Base-by-base conservation (phyloP, 2,888 invertebrate species). In the Tenthredo amoena region DNA sequence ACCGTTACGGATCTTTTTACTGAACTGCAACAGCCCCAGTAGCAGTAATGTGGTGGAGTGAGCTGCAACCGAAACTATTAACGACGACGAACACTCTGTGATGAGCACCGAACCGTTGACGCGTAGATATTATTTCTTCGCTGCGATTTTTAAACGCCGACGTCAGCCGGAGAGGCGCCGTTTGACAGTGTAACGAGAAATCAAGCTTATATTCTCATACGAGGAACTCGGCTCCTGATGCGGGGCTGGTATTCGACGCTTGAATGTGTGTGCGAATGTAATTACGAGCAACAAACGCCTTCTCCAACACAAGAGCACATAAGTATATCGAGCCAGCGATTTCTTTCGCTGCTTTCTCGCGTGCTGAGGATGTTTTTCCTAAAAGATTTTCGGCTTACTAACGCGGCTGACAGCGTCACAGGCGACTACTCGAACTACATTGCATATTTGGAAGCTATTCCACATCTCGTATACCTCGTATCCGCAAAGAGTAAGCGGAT, bases 91-190 rank as follows among this genome's bases (percentile, higher is more conserved):
- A 81, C 12, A 37, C n/a, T 31, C 21, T 40, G 40, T 26, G 18
- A 15, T 55, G 55, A 43, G 3, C 6, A 47, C 34, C 62, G 62
- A 81, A 81, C 62, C 62, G 62, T 81, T 58, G 62, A 37, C 37
- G 81, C 21, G 47, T 77, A 26, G 26, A 26, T 26, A 50, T 55
- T 50, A 40, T 81, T 81, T 58, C 58, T 12, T n/a, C 6, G 40
- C 81, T 81, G 40, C 37, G 40, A 62, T 81, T 81, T 62, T 58
- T 40, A 81, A 81, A 81, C 81, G 62, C 81, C 81, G 40, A 81
- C 81, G 81, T 81, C 81, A 81, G 58, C 81, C 81, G 15, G 62
- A 62, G 81, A 81, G 81, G 81, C 40, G 37, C 58, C 81, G 81
- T 81, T 81, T 81, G 50, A 62, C 62, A 40, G 40, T 81, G 62